These are phyloP conservation scores for Heterotilapia buettikoferi DNA, from an alignment of 2,113 vertebrate genomes.

Conservation along the genomic window DNA sequence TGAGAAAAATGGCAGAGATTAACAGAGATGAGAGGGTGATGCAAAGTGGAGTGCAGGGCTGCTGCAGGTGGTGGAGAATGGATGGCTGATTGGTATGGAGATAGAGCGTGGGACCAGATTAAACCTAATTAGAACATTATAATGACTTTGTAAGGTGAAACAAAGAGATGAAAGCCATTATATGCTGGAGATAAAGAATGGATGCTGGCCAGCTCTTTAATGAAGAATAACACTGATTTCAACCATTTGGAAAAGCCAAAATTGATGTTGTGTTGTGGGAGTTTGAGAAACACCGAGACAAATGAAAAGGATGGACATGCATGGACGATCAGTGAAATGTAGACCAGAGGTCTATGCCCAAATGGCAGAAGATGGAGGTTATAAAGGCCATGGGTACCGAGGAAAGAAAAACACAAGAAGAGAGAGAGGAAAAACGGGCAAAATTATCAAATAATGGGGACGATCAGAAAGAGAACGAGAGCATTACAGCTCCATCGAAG, in stretches of 20 bases:
- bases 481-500: background rate
- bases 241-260: background rate
- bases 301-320: background rate
- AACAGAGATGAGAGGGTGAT: background rate
- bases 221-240: constrained; percentile 20
- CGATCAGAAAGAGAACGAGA: background rate
- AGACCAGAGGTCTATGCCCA: background rate
- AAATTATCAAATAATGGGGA: background rate
- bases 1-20: background rate
- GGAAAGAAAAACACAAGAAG: background rate
- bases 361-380: background rate
- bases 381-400: background rate
- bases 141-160: constrained; percentile 37
- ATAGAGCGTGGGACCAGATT: constrained; percentile 23
- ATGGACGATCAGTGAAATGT: accelerated
- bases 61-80: background rate
- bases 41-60: background rate
- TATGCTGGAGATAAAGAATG: constrained; percentile 12
- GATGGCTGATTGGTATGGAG: constrained; percentile 7
- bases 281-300: background rate
- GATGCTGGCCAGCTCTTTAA: background rate
- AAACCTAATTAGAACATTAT: constrained; percentile 46
- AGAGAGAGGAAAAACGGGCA: background rate
- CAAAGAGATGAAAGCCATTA: constrained; percentile 23
- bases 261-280: background rate